phyloP scores from a whole-genome alignment of 1,140 invertebrate species.

The Micrasema minimum region DNA sequence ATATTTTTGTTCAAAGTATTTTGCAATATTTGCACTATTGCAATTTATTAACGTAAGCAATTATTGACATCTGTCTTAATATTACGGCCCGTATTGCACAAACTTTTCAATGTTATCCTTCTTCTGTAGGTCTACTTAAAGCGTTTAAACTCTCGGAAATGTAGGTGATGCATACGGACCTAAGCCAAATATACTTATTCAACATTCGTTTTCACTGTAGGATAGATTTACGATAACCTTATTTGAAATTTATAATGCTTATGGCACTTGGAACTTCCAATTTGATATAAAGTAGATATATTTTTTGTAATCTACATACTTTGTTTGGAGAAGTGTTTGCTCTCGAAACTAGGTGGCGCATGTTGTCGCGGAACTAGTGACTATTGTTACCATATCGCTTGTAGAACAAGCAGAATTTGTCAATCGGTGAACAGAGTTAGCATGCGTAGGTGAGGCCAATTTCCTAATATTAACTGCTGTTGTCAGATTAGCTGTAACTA shows the following conservation, averaged over 20 bases:
- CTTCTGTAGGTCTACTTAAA: constrained; percentile 15
- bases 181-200: constrained; percentile 38
- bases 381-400: constrained; percentile 50
- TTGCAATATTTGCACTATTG: constrained; percentile 26
- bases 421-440: constrained; percentile 40
- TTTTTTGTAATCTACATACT: constrained; percentile 43
- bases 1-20: constrained; percentile 22
- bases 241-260: constrained; percentile 40
- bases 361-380: constrained; percentile 31
- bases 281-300: constrained; percentile 43
- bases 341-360: constrained; percentile 18
- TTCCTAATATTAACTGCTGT: constrained; percentile 47
- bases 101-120: constrained; percentile 32
- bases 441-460: constrained; percentile 50
- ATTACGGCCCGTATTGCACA: constrained; percentile 32
- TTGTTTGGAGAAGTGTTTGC: constrained; percentile 43
- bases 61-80: constrained; percentile 21
- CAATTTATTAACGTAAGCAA: constrained; percentile 5
- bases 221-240: constrained; percentile 32
- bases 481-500: constrained; percentile 51
- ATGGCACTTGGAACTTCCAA: constrained; percentile 46
- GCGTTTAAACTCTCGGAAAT: constrained; percentile 20
- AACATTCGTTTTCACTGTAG: constrained; percentile 37
- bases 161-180: constrained; percentile 32
- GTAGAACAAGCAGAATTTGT: constrained; percentile 50